phyloP scores from a whole-genome alignment of 2,113 vertebrate genomes.

The Fulica atra region DNA sequence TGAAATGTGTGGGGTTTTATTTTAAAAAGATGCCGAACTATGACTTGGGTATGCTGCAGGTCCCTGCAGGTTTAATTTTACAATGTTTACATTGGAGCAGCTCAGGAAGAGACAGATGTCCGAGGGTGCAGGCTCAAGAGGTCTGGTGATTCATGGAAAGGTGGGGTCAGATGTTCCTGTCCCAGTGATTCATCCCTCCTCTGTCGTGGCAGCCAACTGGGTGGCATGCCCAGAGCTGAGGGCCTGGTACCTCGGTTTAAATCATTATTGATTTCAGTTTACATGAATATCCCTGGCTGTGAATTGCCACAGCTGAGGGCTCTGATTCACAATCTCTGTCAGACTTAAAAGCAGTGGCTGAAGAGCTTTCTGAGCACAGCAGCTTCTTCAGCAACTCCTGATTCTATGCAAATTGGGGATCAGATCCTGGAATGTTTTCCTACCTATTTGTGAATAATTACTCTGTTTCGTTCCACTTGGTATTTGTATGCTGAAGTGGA shows the following conservation, averaged over 20 bases:
- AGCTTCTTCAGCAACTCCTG: not conserved
- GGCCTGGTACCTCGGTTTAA: not conserved
- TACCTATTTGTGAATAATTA: not conserved
- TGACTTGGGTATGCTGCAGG: not conserved
- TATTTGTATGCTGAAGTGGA: not conserved
- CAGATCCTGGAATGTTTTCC: not conserved
- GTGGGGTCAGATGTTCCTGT: not conserved
- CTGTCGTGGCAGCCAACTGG: not conserved
- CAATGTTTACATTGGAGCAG: not conserved
- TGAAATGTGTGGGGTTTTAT: not conserved
- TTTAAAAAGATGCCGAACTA: not conserved
- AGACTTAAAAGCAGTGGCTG: not conserved
- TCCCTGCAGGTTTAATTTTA: slow-evolving; percentile 17
- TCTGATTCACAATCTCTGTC: slow-evolving; percentile 32
- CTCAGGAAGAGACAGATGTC: not conserved
- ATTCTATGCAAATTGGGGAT: not conserved
- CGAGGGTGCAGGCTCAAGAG: slow-evolving; percentile 1
- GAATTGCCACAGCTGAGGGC: not conserved
- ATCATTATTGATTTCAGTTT: slow-evolving; percentile 64
- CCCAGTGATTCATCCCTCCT: slow-evolving; percentile 24
- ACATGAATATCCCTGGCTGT: not conserved
- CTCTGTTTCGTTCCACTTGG: not conserved
- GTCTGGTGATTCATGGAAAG: slow-evolving; percentile 25
- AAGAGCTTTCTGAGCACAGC: not conserved
- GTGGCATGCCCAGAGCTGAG: slow-evolving; percentile 23